phyloP scores from a whole-genome alignment of 2,888 invertebrate genomes.

The Caenorhabditis doughertyi region DNA sequence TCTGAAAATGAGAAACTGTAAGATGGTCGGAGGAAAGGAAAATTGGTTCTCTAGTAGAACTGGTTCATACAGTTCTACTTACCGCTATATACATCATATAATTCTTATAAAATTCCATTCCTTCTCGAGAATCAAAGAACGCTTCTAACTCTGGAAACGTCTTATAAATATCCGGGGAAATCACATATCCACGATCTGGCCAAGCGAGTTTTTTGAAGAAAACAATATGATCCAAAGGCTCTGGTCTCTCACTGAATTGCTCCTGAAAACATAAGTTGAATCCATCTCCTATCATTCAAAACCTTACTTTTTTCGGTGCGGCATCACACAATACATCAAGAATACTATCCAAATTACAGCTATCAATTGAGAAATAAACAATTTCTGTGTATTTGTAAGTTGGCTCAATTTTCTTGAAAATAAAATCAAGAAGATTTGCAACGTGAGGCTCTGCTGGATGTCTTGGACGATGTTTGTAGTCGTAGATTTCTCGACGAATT shows the following conservation, averaged over 20 bases:
- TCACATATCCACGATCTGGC: constrained; percentile 9
- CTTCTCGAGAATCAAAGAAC: constrained; percentile 3
- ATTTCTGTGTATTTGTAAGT: constrained; percentile 16
- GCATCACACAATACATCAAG: background rate
- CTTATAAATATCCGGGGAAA: constrained; percentile 2
- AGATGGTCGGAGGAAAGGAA: background rate
- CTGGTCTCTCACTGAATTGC: background rate
- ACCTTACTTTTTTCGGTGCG: constrained; percentile 25
- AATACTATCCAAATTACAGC: background rate
- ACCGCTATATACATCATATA: constrained; percentile 20
- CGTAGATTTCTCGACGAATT: constrained; percentile 23
- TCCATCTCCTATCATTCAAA: too few species aligned
- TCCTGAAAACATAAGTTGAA: background rate
- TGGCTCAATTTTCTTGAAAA: background rate
- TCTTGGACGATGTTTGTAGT: background rate
- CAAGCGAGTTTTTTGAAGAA: background rate
- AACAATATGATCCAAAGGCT: constrained; percentile 3
- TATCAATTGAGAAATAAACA: background rate
- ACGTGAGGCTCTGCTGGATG: background rate
- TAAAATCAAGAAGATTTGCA: constrained; percentile 12
- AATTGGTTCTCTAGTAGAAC: too few species aligned
- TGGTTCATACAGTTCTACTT: too few species aligned
- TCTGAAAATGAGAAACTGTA: too few species aligned
- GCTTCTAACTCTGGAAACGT: constrained; percentile 9
- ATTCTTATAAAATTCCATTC: background rate